These are phyloP conservation scores for Cordilura impudica DNA, from an alignment of 2,888 invertebrate genomes.

Conservation along the genomic window DNA sequence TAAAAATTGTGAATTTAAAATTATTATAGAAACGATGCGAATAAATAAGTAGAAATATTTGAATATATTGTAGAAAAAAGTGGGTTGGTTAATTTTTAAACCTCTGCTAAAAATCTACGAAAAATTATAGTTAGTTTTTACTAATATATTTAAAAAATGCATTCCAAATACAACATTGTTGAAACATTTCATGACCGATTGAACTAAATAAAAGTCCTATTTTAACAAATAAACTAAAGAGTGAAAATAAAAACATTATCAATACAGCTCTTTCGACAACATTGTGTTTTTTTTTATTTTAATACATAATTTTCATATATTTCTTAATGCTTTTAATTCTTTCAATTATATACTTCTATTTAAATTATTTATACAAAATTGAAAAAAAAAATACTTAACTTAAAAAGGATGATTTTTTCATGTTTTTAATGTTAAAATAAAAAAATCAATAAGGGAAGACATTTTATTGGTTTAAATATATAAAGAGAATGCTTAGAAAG, in stretches of 20 bases:
- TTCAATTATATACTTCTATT: not conserved
- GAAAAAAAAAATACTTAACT: slow-evolving; percentile 9
- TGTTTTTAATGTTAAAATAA: not conserved
- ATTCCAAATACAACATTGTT: too few species aligned
- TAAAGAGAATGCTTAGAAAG: slow-evolving; percentile 49
- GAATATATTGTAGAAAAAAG: too few species aligned
- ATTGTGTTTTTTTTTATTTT: not conserved
- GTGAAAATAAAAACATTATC: not conserved
- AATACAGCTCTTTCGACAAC: not conserved
- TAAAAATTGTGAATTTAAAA: too few species aligned
- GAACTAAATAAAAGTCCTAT: too few species aligned
- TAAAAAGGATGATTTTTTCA: not conserved
- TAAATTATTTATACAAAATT: not conserved
- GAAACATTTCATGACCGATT: too few species aligned
- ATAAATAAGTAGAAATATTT: too few species aligned
- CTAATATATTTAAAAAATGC: too few species aligned
- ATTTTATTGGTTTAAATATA: slow-evolving; percentile 21
- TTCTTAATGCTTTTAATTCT: not conserved
- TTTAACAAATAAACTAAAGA: too few species aligned
- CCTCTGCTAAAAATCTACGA: too few species aligned
- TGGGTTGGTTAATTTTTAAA: too few species aligned
- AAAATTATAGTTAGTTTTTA: too few species aligned
- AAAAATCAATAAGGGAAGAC: slow-evolving; percentile 52
- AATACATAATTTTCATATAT: not conserved
- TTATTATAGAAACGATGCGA: too few species aligned